Evolutionary conservation across 2,888 invertebrate genomes (phyloP).

Genomic region (Protonemura montana): DNA sequence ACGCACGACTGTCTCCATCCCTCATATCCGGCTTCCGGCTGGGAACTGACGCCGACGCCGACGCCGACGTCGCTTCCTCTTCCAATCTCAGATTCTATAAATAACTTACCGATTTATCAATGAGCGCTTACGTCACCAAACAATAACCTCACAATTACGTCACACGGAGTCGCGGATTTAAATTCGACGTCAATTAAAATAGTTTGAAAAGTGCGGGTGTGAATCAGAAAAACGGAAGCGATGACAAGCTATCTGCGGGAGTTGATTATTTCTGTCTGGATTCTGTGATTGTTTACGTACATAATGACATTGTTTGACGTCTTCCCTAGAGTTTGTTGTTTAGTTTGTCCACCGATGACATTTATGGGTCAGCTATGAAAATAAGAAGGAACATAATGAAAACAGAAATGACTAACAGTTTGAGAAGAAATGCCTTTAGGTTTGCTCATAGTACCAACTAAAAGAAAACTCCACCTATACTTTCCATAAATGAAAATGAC

Average conservation of each 20-base stretch:
- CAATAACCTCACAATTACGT: constrained; percentile 14
- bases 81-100: not conserved
- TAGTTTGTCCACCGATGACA: too few species aligned
- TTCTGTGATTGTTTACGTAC: not conserved
- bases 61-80: not conserved
- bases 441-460: too few species aligned
- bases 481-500: too few species aligned
- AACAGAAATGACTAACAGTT: too few species aligned
- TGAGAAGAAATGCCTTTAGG: too few species aligned
- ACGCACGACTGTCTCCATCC: not conserved
- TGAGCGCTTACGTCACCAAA: constrained; percentile 18
- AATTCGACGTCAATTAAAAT: not conserved
- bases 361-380: too few species aligned
- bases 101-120: constrained; percentile 8
- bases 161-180: not conserved
- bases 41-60: not conserved
- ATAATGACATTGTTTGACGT: too few species aligned
- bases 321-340: too few species aligned
- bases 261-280: not conserved
- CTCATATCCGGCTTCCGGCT: not conserved
- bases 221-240: not conserved
- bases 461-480: too few species aligned
- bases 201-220: not conserved
- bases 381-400: too few species aligned
- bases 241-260: not conserved